Conservation (phyloP, 2,113 vertebrate genomes). For the Channa maculata region DNA sequence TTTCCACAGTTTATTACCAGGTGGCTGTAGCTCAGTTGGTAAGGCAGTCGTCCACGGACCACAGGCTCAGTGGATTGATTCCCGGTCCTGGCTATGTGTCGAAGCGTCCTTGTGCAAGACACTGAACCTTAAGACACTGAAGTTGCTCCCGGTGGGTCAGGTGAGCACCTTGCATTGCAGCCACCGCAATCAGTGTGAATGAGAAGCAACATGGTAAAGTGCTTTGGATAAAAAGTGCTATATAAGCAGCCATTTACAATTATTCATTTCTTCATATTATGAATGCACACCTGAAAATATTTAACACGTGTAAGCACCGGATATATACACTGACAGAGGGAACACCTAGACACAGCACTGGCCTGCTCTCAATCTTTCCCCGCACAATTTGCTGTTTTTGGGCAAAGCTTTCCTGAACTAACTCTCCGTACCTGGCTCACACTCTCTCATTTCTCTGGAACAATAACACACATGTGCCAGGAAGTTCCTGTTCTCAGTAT, state of each 20-base stretch:
- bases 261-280: slow-evolving; percentile 20
- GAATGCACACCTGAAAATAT: slow-evolving; percentile 38
- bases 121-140: no score
- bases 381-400: slow-evolving; percentile 71
- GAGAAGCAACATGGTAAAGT: no score
- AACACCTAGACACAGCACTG: slow-evolving; percentile 40
- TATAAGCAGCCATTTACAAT: no score
- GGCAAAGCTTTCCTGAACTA: slow-evolving; percentile 63
- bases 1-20: slow-evolving; percentile 28
- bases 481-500: slow-evolving; percentile 48
- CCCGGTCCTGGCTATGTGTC: no score
- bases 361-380: slow-evolving; percentile 24
- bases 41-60: no score
- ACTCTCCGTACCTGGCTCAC: slow-evolving; percentile 66
- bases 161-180: no score
- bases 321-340: slow-evolving; percentile 22
- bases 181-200: no score
- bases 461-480: slow-evolving; percentile 64
- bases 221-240: no score
- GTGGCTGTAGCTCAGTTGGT: no score
- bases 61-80: no score
- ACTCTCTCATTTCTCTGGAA: slow-evolving; percentile 58
- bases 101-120: no score
- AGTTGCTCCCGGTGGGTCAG: no score
- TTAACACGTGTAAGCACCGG: slow-evolving; percentile 10